Evolutionary conservation across 2,888 invertebrate species (phyloP).

Genomic region (Nemoura dubitans): DNA sequence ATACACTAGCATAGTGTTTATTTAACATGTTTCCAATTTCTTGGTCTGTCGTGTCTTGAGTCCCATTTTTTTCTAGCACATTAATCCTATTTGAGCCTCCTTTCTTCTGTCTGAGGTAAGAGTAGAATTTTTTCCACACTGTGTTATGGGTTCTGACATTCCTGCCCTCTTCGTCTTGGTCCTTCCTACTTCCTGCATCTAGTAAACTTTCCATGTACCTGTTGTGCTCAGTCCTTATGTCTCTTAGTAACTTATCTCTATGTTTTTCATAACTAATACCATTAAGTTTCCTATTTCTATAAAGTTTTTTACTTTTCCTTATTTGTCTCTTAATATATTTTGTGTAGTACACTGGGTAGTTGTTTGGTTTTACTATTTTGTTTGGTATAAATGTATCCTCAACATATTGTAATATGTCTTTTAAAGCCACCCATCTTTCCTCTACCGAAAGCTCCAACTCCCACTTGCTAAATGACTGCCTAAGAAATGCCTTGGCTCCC

Average conservation of each 20-base stretch:
- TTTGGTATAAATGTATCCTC: conserved; percentile 20
- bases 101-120: conserved; percentile 18
- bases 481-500: background rate
- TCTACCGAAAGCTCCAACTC: conserved; percentile 14
- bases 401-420: conserved; percentile 19
- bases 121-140: conserved; percentile 24
- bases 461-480: conserved; percentile 15
- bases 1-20: conserved; percentile 20
- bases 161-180: conserved; percentile 4
- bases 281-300: conserved; percentile 27
- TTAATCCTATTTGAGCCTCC: conserved; percentile 21
- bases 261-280: conserved; percentile 1
- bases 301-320: conserved; percentile 25
- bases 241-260: conserved; percentile 14
- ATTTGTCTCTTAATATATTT: conserved; percentile 8
- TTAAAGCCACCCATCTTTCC: background rate
- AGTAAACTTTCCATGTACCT: conserved; percentile 26
- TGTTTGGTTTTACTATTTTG: conserved; percentile 15
- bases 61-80: background rate
- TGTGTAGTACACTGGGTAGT: conserved; percentile 22
- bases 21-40: conserved; percentile 24
- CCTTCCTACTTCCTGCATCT: conserved; percentile 9
- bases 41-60: conserved; percentile 1
- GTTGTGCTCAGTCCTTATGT: conserved; percentile 5
- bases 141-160: background rate